Percentiles rank a stretch among this genome's conserved stretches.
Evolutionary conservation across 2,888 invertebrate species (phyloP).

Genomic region (Tetramorium bicarinatum): DNA sequence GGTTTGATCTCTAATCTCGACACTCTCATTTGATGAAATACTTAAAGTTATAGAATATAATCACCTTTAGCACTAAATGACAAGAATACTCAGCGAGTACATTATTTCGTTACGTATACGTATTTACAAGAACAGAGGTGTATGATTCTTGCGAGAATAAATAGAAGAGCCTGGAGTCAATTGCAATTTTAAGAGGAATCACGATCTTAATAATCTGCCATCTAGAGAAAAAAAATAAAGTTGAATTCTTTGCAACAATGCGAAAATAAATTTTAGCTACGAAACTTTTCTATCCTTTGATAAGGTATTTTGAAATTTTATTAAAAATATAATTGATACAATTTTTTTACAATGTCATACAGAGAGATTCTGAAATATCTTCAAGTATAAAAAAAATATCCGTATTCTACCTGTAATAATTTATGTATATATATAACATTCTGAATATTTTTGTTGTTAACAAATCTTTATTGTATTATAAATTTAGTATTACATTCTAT

Average conservation of each 20-base stretch:
- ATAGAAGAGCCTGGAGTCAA: constrained; percentile 28
- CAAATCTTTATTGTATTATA: neutral
- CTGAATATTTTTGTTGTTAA: neutral
- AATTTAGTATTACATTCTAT: neutral
- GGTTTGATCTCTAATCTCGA: constrained; percentile 26
- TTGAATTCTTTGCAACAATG: neutral
- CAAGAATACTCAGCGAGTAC: constrained; percentile 12
- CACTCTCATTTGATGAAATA: constrained; percentile 15
- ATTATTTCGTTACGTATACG: neutral
- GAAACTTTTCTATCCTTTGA: neutral
- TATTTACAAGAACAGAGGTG: neutral
- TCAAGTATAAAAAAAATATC: neutral
- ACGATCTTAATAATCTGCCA: neutral
- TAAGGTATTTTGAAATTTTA: neutral
- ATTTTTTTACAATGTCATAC: neutral
- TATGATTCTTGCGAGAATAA: neutral
- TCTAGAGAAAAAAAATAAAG: neutral
- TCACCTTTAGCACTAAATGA: constrained; percentile 22
- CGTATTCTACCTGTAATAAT: neutral
- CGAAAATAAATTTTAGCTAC: neutral
- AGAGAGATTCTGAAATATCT: neutral
- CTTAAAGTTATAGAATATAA: constrained; percentile 23
- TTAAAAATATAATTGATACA: neutral
- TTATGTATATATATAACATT: neutral
- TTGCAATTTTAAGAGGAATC: constrained; percentile 3